These are phyloP conservation scores for Scartelaos histophorus DNA, from an alignment of 2,113 vertebrate species.

Conservation along the genomic window DNA sequence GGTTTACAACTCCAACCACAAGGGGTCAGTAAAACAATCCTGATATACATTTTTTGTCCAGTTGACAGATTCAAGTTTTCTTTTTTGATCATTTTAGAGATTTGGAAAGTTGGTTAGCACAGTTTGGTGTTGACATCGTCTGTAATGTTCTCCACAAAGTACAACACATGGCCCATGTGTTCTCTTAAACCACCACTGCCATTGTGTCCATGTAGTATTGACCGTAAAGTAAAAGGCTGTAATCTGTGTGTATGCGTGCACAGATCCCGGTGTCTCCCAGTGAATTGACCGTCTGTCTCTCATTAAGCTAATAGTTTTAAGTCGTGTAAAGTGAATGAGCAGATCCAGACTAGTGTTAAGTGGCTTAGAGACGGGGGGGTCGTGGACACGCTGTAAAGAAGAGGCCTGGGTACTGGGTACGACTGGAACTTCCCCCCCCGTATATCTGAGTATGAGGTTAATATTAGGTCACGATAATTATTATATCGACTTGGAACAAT, in stretches of 20 bases:
- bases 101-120: too few species aligned
- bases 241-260: slow-evolving; percentile 44
- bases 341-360: slow-evolving; percentile 52
- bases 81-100: too few species aligned
- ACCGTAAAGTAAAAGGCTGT: slow-evolving; percentile 9
- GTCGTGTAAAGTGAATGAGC: slow-evolving; percentile 52
- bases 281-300: slow-evolving; percentile 53
- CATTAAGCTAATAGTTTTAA: slow-evolving; percentile 70
- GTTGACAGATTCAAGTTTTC: too few species aligned
- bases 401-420: not conserved
- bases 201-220: slow-evolving; percentile 2
- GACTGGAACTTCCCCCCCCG: not conserved
- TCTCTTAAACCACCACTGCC: not conserved
- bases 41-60: not conserved
- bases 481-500: too few species aligned
- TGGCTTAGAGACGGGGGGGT: slow-evolving; percentile 37
- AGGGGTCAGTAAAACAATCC: not conserved
- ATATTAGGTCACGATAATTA: not conserved
- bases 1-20: not conserved
- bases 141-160: not conserved
- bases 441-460: not conserved
- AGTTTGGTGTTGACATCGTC: not conserved
- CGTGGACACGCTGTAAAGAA: not conserved
- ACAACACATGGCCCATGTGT: too few species aligned
- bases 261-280: slow-evolving; percentile 49